Conservation (phyloP, 2,113 vertebrate genomes). For the Accipiter cooperii region DNA sequence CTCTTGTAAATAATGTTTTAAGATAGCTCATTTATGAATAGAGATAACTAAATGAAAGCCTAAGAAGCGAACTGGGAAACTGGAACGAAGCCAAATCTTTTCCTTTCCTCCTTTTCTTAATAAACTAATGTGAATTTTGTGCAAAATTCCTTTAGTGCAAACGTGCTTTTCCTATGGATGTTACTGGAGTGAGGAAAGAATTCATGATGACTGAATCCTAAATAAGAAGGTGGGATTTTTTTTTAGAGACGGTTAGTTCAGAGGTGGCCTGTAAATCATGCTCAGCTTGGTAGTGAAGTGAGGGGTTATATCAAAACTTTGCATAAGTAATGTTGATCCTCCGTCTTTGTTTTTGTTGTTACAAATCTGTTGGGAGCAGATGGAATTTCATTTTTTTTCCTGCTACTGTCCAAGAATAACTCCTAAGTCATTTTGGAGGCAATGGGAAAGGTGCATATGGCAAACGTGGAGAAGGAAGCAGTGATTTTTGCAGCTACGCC, state of each 20-base stretch:
- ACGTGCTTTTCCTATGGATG: neutral
- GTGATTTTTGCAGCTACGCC: neutral
- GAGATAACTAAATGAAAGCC: neutral
- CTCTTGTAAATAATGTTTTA: neutral
- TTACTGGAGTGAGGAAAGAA: neutral
- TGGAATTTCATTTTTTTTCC: neutral
- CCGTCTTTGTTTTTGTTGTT: neutral
- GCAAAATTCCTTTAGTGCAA: neutral
- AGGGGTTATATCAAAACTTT: neutral
- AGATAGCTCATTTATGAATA: neutral
- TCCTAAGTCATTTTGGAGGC: neutral
- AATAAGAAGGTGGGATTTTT: neutral
- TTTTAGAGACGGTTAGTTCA: neutral
- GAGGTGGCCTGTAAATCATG: neutral
- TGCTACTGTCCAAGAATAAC: neutral
- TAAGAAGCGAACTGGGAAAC: neutral
- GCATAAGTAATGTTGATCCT: neutral
- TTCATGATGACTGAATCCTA: neutral
- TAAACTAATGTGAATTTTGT: neutral
- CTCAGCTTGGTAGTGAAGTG: neutral
- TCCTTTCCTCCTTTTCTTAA: neutral
- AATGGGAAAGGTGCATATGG: neutral
- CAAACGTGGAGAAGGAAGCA: neutral
- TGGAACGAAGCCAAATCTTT: neutral
- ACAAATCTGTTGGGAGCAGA: slow-evolving; percentile 23